Evolutionary conservation across 2,113 vertebrate genomes (phyloP).

Genomic region (Hemibagrus wyckioides): DNA sequence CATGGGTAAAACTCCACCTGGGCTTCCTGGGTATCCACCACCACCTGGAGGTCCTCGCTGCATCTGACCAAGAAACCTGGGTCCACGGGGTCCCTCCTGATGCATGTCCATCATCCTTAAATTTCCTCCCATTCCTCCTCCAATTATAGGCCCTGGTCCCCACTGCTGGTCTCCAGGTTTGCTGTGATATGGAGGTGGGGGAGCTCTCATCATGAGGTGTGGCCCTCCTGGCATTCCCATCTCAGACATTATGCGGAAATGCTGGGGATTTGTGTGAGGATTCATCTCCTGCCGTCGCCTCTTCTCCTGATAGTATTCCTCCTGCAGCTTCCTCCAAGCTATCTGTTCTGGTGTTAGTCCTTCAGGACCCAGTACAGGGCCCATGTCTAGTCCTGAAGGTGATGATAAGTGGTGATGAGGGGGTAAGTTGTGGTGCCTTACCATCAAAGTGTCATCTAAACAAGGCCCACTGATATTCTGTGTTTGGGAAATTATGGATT

Average conservation of each 20-base stretch:
- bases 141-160: slow-evolving; percentile 74
- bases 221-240: slow-evolving; percentile 76
- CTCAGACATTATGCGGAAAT: slow-evolving; percentile 87
- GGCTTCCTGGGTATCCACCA: slow-evolving; percentile 82
- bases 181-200: slow-evolving; percentile 95
- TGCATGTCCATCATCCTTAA: slow-evolving; percentile 72
- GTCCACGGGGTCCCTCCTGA: slow-evolving; percentile 74
- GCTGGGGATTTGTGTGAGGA: slow-evolving; percentile 77
- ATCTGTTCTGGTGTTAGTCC: slow-evolving; percentile 91
- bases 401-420: slow-evolving; percentile 75
- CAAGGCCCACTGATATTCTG: slow-evolving; percentile 82
- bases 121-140: slow-evolving; percentile 68
- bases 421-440: slow-evolving; percentile 67
- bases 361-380: slow-evolving; percentile 86
- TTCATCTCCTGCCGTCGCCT: slow-evolving; percentile 90
- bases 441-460: slow-evolving; percentile 80
- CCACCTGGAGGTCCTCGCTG: slow-evolving; percentile 81
- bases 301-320: slow-evolving; percentile 96
- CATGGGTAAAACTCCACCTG: slow-evolving; percentile 83
- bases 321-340: slow-evolving; percentile 96
- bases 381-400: slow-evolving; percentile 80
- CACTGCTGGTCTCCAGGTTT: slow-evolving; percentile 89
- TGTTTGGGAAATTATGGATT: slow-evolving; percentile 95
- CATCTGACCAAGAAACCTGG: slow-evolving; percentile 72
- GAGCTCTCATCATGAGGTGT: slow-evolving; percentile 84